Base-by-base conservation (phyloP, 2,888 invertebrate genomes). In the Lissonota sp. region DNA sequence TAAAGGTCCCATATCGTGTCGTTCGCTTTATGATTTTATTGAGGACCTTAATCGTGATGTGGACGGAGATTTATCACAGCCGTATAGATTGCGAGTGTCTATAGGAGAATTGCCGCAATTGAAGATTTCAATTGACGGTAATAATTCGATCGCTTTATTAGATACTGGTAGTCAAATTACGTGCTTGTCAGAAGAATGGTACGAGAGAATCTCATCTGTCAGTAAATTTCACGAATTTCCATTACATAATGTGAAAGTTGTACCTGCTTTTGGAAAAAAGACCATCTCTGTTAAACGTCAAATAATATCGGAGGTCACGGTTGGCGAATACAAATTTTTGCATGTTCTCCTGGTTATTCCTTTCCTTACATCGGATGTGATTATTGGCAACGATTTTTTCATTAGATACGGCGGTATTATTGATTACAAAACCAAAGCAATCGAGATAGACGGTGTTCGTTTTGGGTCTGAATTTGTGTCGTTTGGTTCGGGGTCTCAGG, bases 121-220 rank as follows among this genome's bases (percentile, higher is more conserved):
- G n/a, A n/a, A n/a, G n/a, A n/a, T n/a, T n/a, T n/a, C n/a, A n/a
- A n/a, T n/a, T n/a, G n/a, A 26, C 26, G 10, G 7, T 10, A 1
- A 51, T 5, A 51, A 1, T n/a, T 46, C 0, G n/a, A 63, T n/a
- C 12, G 67, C 77, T 7, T 14, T 81, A 4, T 8, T 76, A 0
- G 76, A 80, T 46, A 64, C 71, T 1, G 80, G 76, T 7, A 80
- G 71, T n/a, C 80, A 76, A 14, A 26, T 76, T 10, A 80, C 76
- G 0, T 63, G 63, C 4, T n/a, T 73, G 4, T 73, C 73, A 0
- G 73, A 73, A 57, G 37, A 16, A 6, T 57, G 63, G 5, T 73
- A 44, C 14, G 55, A 46, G 37, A 37, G 46, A 14, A n/a, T 73
- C 1, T 40, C 42, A 44, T 6, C 37, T 4, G 46, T 26, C 8